phyloP scores from a whole-genome alignment of 2,797 vertebrate genomes.

The Enteromius mattozi region DNA sequence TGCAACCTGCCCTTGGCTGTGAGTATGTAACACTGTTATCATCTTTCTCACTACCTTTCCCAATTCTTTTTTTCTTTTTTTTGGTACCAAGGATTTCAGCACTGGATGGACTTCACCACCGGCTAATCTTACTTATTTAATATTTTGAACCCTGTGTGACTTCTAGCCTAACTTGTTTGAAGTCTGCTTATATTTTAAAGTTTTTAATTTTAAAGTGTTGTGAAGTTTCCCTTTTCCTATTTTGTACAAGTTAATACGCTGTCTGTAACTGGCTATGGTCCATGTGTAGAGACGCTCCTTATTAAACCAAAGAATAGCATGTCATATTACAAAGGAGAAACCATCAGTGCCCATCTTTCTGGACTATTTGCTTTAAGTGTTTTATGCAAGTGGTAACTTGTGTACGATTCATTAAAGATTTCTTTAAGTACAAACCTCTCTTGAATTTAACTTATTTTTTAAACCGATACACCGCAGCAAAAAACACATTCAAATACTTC shows the following conservation, averaged over 20 bases:
- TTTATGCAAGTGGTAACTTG: neutral
- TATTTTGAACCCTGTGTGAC: neutral
- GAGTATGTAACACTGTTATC: neutral
- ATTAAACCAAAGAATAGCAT: neutral
- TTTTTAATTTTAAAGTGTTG: conserved; percentile 36
- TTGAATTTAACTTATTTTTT: neutral
- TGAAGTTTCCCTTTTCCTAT: neutral
- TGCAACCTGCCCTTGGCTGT: neutral
- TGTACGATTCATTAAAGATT: conserved; percentile 22
- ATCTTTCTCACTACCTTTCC: neutral
- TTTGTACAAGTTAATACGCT: neutral
- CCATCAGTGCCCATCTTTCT: neutral
- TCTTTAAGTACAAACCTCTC: neutral
- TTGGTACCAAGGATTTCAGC: neutral
- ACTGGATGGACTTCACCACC: neutral
- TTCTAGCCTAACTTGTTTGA: neutral
- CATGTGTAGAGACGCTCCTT: neutral
- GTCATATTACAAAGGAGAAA: neutral
- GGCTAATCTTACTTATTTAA: conserved; percentile 10
- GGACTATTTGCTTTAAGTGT: neutral
- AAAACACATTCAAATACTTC: neutral
- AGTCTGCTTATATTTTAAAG: conserved; percentile 21
- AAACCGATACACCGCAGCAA: neutral
- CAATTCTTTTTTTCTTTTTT: neutral
- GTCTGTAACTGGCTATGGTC: neutral